Conservation (phyloP, 2,888 invertebrate genomes). For the Boloria selene region DNA sequence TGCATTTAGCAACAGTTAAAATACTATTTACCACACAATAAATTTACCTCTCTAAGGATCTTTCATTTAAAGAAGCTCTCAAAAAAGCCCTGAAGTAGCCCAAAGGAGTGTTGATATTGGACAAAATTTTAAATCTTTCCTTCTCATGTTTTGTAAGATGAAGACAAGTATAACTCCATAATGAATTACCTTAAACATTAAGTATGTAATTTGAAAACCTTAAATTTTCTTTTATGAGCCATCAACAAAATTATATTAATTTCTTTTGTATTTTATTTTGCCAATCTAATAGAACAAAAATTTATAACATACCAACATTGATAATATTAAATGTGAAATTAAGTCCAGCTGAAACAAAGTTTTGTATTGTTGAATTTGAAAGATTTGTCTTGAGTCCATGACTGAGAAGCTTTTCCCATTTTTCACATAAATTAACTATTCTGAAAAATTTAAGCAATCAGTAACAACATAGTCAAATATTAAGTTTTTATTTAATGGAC, state of each 20-base stretch:
- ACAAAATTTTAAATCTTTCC: constrained; percentile 88
- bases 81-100: constrained; percentile 95
- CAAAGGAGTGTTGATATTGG: constrained; percentile 79
- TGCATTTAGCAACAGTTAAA: background rate
- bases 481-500: too few relatives aligned
- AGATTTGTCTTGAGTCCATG: constrained; percentile 88
- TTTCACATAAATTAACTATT: constrained; percentile 84
- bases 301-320: constrained; percentile 69
- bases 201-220: background rate
- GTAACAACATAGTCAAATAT: background rate
- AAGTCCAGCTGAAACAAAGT: constrained; percentile 73
- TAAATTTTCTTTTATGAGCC: background rate
- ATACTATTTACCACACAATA: background rate
- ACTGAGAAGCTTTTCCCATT: constrained; percentile 88
- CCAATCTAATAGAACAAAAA: background rate
- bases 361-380: constrained; percentile 72
- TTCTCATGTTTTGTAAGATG: constrained; percentile 94
- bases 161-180: constrained; percentile 90
- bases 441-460: constrained; percentile 51
- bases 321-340: constrained; percentile 77
- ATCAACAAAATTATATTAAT: background rate
- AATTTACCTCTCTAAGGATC: constrained; percentile 88
- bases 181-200: constrained; percentile 74
- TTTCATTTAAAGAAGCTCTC: constrained; percentile 94
- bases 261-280: background rate